These are phyloP conservation scores for Chelonus formosanus DNA, from an alignment of 2,888 invertebrate genomes.

Conservation along the genomic window DNA sequence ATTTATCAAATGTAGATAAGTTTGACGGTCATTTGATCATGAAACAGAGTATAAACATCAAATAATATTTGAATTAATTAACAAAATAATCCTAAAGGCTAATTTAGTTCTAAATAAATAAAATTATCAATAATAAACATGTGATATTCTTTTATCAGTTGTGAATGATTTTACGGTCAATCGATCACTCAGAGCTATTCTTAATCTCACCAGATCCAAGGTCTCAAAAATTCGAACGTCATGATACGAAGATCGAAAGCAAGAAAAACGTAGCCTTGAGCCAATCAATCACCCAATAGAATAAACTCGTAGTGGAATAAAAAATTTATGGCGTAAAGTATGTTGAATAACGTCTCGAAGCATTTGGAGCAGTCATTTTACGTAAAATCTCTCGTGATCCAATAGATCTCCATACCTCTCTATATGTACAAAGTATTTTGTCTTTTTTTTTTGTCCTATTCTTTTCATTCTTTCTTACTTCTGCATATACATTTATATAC, in stretches of 20 bases:
- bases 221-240: constrained; percentile 20
- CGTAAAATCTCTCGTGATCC: constrained; percentile 6
- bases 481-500: constrained; percentile 14
- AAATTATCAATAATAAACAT: too few species aligned
- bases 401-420: background rate
- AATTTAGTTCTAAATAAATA: too few species aligned
- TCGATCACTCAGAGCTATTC: constrained; percentile 23
- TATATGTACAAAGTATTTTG: background rate
- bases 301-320: background rate
- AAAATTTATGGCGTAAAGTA: constrained; percentile 13
- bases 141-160: background rate
- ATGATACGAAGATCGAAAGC: constrained; percentile 1
- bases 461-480: background rate
- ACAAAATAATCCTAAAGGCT: too few species aligned
- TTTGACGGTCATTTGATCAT: too few species aligned
- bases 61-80: too few species aligned
- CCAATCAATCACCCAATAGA: constrained; percentile 8
- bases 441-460: background rate
- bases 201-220: constrained; percentile 21
- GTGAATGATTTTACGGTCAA: constrained; percentile 30
- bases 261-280: constrained; percentile 10
- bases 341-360: constrained; percentile 12
- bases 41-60: too few species aligned
- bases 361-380: constrained; percentile 8
- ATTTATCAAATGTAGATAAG: too few species aligned